Base-by-base conservation (phyloP, 2,797 vertebrate genomes). In the Phrynocephalus vlangalii region DNA sequence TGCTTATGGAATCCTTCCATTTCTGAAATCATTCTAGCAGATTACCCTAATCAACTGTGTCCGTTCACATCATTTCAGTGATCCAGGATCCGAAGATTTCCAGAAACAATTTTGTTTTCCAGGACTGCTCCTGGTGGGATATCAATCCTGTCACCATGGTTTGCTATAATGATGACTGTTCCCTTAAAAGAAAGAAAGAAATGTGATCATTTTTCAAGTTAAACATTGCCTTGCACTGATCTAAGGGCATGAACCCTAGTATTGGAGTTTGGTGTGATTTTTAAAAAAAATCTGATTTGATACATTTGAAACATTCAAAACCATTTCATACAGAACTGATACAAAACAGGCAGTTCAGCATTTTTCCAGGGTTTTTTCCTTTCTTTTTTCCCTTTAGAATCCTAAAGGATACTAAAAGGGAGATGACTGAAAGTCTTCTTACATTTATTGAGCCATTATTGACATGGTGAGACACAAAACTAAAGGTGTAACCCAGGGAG, bases 121-220 rank as follows among this genome's bases (percentile, higher is more conserved):
- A 99, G 96, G 94, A 98, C 96, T 75, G 98, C 98, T 90, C 98
- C 98, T 15, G 98, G 98, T 0, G 98, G 98, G 93, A 99, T 99
- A 93, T 99, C 98, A 70, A 99, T 99, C 91, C 98, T 96, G 96
- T 99, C 98, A 1, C 98, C 99, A 0, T 99, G 99, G 93, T 99
- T 99, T 90, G 99, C 99, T 50, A 99, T 99, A 95, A 99, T 99
- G 96, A 99, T 99, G 92, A 99, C 99, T 0, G 99, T 99, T 95
- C 99, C 99, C 99, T 99, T 89, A 13, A 72, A 33, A 56, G 94
- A 73, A 86, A 90, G 30, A 48, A 72, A 20, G 18, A 20, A 63
- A 63, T 16, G 60, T 20, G 60, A 63, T 63, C 5, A 18, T 63
- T 63, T 63, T 63, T 63, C 16, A 63, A 63, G 15, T 18, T 16